Base-by-base conservation (phyloP, 2,888 invertebrate genomes). In the Eupithecia subfuscata region DNA sequence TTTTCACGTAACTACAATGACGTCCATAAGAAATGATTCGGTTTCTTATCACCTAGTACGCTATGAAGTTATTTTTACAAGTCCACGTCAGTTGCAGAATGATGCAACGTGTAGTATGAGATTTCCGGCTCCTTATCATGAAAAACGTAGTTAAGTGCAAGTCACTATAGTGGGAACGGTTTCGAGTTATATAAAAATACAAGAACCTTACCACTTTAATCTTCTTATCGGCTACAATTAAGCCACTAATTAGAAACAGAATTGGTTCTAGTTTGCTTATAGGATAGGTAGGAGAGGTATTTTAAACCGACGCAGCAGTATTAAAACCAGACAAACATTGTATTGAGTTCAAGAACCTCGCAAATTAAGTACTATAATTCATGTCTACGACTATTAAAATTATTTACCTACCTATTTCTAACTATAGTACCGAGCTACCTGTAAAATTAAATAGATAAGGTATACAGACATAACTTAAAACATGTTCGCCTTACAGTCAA, bases 11-110 rank as follows among this genome's bases (percentile, higher is more conserved):
- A 64, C 64, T 81, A 80, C 72, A 79, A 76, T 85, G 86, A 87
- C 86, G 87, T 85, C 43, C 37, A 72, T 43, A 79, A 70, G 40
- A 78, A 75, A 82, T 86, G 86, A 87, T 65, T 85, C 85, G 83
- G 73, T 78, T 77, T 69, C 83, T 88, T 88, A 88, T 88, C 87
- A 68, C 18, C 43, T 68, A 70, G 75, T 30, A 75, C 76, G 79
- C 73, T 40, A 68, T 56, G 30, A 67, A 73, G 56, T 70, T 72
- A 34, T 74, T 74, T 75, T 76, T 73, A 75, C 74, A 48, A 48
- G 18, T 71, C 40, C 37, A 77, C 78, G 79, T 79, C 77, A 80
- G 69, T 74, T 65, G 37, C 60, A 70, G 18, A 48, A 30, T 72
- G 56, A 70, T 73, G 73, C 45, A 76, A 73, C 52, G 2, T 64